These are phyloP conservation scores for Cairina moschata DNA, from an alignment of 2,113 vertebrate genomes.

Conservation along the genomic window DNA sequence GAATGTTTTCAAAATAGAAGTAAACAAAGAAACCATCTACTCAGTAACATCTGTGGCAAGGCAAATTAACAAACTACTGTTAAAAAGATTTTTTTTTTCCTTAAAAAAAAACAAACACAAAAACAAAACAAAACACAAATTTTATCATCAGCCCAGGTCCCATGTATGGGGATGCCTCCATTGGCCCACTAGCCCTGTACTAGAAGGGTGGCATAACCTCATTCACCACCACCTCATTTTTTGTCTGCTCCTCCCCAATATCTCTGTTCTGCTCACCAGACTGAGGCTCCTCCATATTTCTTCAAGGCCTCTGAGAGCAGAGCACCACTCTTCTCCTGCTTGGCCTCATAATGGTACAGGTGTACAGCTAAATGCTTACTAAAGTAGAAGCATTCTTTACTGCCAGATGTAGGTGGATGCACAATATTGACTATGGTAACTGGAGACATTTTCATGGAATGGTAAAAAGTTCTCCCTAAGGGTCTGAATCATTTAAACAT, in stretches of 20 bases:
- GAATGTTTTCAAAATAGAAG: not conserved
- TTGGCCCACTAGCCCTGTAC: not conserved
- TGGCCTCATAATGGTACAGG: not conserved
- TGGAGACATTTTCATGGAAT: not conserved
- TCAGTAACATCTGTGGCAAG: not conserved
- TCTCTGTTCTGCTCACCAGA: not conserved
- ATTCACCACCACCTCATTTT: not conserved
- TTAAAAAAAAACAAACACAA: not conserved
- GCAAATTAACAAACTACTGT: not conserved
- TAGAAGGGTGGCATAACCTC: not conserved
- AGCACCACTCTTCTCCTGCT: not conserved
- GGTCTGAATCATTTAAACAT: not conserved
- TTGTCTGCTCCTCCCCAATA: not conserved
- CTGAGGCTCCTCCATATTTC: not conserved
- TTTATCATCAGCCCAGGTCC: not conserved
- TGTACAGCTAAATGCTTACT: not conserved
- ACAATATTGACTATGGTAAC: not conserved
- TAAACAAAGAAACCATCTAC: not conserved
- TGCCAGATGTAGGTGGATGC: not conserved
- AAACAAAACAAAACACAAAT: not conserved
- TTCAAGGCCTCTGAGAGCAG: not conserved
- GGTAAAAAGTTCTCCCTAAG: not conserved
- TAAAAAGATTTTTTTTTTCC: not conserved
- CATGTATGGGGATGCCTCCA: accelerated
- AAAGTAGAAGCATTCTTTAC: not conserved